These are phyloP conservation scores for Parapsyche elsis DNA, from an alignment of 1,140 invertebrate species.

Conservation along the genomic window DNA sequence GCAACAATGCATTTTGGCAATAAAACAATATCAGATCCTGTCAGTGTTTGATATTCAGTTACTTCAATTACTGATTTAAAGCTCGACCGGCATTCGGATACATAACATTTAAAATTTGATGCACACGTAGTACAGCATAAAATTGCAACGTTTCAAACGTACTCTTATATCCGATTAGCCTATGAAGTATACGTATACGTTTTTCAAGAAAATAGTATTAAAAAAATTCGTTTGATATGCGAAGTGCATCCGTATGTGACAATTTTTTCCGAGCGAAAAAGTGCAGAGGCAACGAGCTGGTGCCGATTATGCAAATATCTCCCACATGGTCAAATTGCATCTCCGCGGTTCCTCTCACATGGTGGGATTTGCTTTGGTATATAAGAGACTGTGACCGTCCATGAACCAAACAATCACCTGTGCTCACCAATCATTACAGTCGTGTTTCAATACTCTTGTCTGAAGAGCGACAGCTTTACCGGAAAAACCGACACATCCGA, in stretches of 20 bases:
- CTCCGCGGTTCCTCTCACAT: constrained; percentile 29
- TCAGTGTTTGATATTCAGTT: background rate
- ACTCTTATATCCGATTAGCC: too few relatives aligned
- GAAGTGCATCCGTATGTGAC: background rate
- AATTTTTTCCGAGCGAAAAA: background rate
- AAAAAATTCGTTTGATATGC: background rate
- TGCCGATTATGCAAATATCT: constrained; percentile 11
- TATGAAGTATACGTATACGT: too few relatives aligned
- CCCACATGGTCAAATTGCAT: constrained; percentile 16
- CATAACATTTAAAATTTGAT: too few relatives aligned
- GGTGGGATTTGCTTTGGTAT: constrained; percentile 20
- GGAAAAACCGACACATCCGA: background rate
- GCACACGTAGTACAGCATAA: too few relatives aligned
- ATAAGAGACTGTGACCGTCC: constrained; percentile 14
- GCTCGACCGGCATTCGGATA: too few relatives aligned
- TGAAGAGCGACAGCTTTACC: background rate
- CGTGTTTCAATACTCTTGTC: background rate
- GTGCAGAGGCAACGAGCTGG: background rate
- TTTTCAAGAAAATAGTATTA: too few relatives aligned
- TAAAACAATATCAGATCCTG: background rate
- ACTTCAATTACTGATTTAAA: too few relatives aligned
- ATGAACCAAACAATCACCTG: constrained; percentile 2
- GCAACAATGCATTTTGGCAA: constrained; percentile 1
- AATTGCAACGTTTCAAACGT: too few relatives aligned
- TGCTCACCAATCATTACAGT: background rate